Base-by-base conservation (phyloP, 2,113 vertebrate genomes). In the Okapia johnstoni region DNA sequence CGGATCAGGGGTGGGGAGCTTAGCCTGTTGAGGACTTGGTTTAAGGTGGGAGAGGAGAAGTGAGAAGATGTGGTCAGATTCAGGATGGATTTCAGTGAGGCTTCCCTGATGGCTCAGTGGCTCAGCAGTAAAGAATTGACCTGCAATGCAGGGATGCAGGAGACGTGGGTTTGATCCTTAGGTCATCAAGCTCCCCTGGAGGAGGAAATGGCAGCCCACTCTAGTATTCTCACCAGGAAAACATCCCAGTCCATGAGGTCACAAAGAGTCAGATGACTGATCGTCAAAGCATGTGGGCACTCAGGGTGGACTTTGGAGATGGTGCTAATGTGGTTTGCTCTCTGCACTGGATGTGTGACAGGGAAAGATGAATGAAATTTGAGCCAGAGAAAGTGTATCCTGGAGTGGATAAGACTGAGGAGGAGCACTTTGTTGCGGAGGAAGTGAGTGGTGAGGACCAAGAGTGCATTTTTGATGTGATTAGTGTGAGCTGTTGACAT, bases 81-180 rank as follows among this genome's bases (percentile, higher is more conserved):
- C 58, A 33, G 66, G 58, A 26, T 23, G 40, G 40, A 54, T 84
- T 88, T 60, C 43, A 26, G n/a, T 43, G 70, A 26, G 70, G 40
- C 23, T 43, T 43, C 40, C 40, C 23, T 23, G 15, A 0, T 43
- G 70, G 11, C 70, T 76, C 1, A 1, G 4, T 26, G 70, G 36
- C 40, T 76, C 1, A 1, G 23, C 40, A 15, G 21, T 76, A 76
- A 43, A 76, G 3, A 73, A 76, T 43, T 26, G 11, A 23, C 36
- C 36, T 43, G 70, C 36, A 26, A 0, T 26, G 70, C 40, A 43
- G 40, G 70, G 40, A 76, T 3, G 6, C 70, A 76, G 70, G 70
- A 76, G 40, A 76, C 2, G 6, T 43, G 40, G 40, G 40, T 43
- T 76, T 2, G 1, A 15, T 76, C 12, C 23, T 23, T 76, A 43